A percentile compares a stretch with the other conserved stretches of the same genome.
These are phyloP conservation scores for Protosalanx chinensis DNA, from an alignment of 2,797 vertebrate species.

Conservation along the genomic window DNA sequence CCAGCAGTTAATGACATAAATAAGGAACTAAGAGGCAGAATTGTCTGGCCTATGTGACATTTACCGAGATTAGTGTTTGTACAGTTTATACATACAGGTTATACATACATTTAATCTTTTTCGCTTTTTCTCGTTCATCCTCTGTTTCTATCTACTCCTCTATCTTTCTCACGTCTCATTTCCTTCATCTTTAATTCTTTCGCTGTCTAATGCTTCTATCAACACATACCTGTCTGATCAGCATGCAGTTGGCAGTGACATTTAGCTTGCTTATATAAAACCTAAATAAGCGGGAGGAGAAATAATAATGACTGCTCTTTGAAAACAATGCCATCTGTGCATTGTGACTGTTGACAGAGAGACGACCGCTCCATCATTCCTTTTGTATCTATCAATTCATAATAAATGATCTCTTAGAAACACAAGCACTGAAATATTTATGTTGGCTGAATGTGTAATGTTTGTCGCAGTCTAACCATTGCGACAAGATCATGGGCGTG, in stretches of 20 bases:
- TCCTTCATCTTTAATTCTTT: conserved; percentile 12
- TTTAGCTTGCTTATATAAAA: conserved; percentile 42
- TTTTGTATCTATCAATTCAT: background rate
- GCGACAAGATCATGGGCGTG: too few species aligned
- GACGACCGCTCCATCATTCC: background rate
- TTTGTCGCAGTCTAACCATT: too few species aligned
- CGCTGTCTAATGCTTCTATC: conserved; percentile 9
- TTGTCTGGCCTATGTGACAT: conserved; percentile 60
- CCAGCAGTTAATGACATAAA: conserved; percentile 60
- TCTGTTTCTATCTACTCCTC: conserved; percentile 17
- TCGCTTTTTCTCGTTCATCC: background rate
- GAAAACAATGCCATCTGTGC: background rate
- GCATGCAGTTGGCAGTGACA: conserved; percentile 53
- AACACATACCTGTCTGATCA: conserved; percentile 23
- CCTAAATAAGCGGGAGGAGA: background rate
- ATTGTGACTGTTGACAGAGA: background rate
- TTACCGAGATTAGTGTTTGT: conserved; percentile 65
- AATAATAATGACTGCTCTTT: conserved; percentile 10
- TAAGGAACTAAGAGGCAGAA: conserved; percentile 50
- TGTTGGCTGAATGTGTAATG: too few species aligned
- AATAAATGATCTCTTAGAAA: too few species aligned
- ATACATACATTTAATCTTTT: conserved; percentile 55
- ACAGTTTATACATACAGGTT: conserved; percentile 47
- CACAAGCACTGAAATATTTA: too few species aligned
- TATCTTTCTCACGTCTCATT: conserved; percentile 12